Base-by-base conservation (phyloP, 2,113 vertebrate species). In the Corydoras sp. region DNA sequence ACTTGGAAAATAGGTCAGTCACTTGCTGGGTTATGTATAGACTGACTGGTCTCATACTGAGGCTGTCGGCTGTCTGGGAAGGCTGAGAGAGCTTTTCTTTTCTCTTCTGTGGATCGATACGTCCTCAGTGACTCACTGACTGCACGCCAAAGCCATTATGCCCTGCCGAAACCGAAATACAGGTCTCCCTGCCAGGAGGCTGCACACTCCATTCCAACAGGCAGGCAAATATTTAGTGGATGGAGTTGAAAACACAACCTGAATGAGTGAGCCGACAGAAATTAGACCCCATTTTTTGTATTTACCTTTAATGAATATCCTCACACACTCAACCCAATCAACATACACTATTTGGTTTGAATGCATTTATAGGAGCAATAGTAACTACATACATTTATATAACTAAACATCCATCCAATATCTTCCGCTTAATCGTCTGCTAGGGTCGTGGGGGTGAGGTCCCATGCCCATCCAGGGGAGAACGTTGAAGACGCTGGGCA, bases 131-230 rank as follows among this genome's bases (percentile, higher is more conserved):
- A 69, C 69, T 80, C 73, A 43, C 74, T 62, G 73, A 77, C 69
- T 75, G 65, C 67, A 69, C 74, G 65, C 69, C 76, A 68, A 74
- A 72, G 73, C 66, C 66, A 80, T 80, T 77, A 77, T 75, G 65
- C 62, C 72, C 64, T 64, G 32, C 72, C 69, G 75, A 64, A 75
- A 80, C 65, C 71, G 71, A 72, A 71, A 79, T 71, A 76, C 71
- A 30, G 62, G 56, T 74, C 69, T 78, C 24, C 76, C 62, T 79
- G 43, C n/a, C 61, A 60, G 35, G 32, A 63, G 66, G 68, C 62
- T 74, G 72, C 68, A 65, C 53, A 62, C 35, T 43, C 35, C 35
- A 43, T 43, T 43, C 77, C 73, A 72, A 68, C 64, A 65, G 72
- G 76, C 54, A 74, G 66, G 68, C 53, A 73, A 63, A 71, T 75